phyloP scores from a whole-genome alignment of 2,113 vertebrate species.

The Oriolus oriolus region DNA sequence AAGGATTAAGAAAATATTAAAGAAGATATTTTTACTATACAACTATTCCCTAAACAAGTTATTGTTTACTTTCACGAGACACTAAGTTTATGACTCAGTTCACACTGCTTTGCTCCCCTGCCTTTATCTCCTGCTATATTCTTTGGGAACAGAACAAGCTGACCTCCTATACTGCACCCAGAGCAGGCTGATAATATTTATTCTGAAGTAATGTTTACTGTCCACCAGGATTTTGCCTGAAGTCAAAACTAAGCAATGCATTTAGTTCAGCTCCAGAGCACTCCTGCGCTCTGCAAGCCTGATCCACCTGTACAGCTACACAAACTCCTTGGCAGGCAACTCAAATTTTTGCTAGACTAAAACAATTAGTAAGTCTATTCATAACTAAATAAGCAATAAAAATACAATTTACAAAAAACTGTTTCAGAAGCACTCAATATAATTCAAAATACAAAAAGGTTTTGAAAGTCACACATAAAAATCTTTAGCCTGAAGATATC shows the following conservation, averaged over 20 bases:
- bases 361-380: neutral
- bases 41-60: neutral
- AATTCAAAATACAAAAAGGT: neutral
- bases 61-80: neutral
- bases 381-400: neutral
- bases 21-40: neutral
- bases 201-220: neutral
- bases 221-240: neutral
- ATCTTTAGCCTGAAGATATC: neutral
- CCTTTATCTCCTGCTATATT: neutral
- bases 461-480: neutral
- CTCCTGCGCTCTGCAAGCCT: neutral
- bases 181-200: neutral
- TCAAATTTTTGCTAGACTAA: neutral
- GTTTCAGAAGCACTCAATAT: neutral
- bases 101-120: neutral
- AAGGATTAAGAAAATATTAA: neutral
- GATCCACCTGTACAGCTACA: neutral
- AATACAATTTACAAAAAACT: neutral
- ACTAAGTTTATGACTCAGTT: neutral
- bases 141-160: neutral
- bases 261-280: neutral
- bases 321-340: neutral
- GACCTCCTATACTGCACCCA: neutral
- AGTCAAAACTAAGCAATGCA: neutral